A percentile compares a stretch with the other conserved stretches of the same genome.
Conservation (phyloP, 2,797 vertebrate genomes). For the Ciconia nigra region DNA sequence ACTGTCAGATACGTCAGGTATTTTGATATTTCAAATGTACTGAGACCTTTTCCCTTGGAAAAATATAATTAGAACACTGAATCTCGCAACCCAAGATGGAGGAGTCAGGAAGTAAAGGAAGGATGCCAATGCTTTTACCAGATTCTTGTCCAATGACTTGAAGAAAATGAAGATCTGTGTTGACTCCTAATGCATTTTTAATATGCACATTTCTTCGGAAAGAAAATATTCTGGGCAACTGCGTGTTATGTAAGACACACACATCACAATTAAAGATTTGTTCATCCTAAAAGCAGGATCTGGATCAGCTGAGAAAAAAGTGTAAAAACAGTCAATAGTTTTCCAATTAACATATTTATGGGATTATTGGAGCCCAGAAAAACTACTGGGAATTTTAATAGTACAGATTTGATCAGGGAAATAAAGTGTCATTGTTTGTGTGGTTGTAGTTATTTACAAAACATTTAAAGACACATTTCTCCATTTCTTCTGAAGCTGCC, state of each 20-base stretch:
- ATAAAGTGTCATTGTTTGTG: not conserved
- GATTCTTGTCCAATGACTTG: not conserved
- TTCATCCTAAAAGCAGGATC: not conserved
- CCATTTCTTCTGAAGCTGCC: not conserved
- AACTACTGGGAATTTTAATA: not conserved
- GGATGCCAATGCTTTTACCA: not conserved
- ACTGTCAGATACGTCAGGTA: not conserved
- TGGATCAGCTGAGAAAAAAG: not conserved
- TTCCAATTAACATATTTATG: constrained; percentile 16
- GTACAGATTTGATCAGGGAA: not conserved
- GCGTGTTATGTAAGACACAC: not conserved
- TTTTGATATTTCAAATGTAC: not conserved
- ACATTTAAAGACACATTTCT: not conserved
- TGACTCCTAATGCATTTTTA: not conserved
- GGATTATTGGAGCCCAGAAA: not conserved
- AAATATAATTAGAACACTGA: not conserved
- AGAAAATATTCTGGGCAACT: not conserved
- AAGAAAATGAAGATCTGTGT: not conserved
- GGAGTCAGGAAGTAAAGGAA: not conserved
- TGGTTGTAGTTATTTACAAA: not conserved
- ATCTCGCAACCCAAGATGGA: not conserved
- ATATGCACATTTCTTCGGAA: not conserved
- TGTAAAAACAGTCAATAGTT: not conserved
- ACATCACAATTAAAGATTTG: not conserved
- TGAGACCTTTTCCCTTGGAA: not conserved